A percentile compares a stretch with the other conserved stretches of the same genome.
These are phyloP conservation scores for Cephus rjabovi DNA, from an alignment of 2,888 invertebrate species.

Conservation along the genomic window DNA sequence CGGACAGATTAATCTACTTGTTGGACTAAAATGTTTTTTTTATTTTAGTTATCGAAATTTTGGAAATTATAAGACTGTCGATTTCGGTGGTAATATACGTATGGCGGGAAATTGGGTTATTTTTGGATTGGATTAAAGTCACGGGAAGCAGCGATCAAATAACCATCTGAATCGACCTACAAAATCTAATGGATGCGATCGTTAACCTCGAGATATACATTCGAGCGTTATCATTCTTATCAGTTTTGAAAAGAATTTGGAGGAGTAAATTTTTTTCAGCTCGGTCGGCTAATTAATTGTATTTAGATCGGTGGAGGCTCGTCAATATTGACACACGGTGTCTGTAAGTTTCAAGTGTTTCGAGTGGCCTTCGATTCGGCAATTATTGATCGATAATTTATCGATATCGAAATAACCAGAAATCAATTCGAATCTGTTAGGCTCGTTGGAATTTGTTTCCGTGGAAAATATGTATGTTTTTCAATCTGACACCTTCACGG, in stretches of 20 bases:
- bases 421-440: neutral
- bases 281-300: neutral
- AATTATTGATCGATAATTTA: neutral
- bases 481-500: neutral
- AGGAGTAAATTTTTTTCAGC: neutral
- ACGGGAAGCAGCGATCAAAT: conserved; percentile 28
- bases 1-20: too few species aligned
- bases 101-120: neutral
- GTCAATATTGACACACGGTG: neutral
- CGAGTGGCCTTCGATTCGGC: neutral
- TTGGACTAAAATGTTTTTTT: too few species aligned
- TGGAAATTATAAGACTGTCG: conserved; percentile 3
- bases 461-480: neutral
- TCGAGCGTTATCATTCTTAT: neutral
- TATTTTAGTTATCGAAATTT: too few species aligned
- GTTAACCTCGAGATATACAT: neutral
- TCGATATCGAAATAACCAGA: neutral
- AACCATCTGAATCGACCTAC: conserved; percentile 28
- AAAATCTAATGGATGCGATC: neutral
- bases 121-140: neutral
- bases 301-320: neutral
- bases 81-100: neutral
- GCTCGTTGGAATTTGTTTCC: neutral
- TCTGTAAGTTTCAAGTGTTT: neutral
- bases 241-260: neutral